phyloP scores from a whole-genome alignment of 2,797 vertebrate genomes.

The Dicrostonyx torquatus region DNA sequence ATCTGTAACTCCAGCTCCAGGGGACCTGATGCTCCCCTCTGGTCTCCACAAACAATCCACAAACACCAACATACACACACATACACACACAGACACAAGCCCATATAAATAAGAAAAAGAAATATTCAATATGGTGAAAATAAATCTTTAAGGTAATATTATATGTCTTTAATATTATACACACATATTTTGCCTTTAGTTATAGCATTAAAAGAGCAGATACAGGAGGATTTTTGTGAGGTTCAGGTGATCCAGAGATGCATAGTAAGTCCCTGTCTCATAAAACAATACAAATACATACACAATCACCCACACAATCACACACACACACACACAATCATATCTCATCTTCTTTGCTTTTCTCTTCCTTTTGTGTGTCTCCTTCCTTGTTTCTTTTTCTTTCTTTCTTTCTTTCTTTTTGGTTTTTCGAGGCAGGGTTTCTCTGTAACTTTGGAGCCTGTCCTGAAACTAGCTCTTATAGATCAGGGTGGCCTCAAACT shows the following conservation, averaged over 20 bases:
- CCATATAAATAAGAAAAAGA: not conserved
- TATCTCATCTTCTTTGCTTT: not conserved
- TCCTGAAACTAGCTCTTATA: too few species aligned
- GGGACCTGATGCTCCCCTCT: not conserved
- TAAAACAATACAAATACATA: not conserved
- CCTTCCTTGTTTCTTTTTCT: not conserved
- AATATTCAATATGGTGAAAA: not conserved
- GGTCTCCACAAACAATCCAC: not conserved
- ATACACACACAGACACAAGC: not conserved
- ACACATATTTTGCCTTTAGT: not conserved
- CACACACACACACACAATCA: too few species aligned
- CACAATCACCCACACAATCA: not conserved
- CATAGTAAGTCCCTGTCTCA: not conserved
- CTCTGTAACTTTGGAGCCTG: too few species aligned
- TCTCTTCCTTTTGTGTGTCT: not conserved
- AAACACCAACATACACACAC: not conserved
- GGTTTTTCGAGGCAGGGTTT: too few species aligned
- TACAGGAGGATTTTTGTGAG: not conserved
- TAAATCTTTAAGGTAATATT: not conserved
- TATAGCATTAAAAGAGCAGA: not conserved
- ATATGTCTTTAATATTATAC: not conserved
- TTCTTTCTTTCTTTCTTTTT: accelerated
- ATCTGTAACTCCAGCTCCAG: too few species aligned
- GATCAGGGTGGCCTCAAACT: too few species aligned
- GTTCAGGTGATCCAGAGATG: not conserved